Conservation (phyloP, 2,888 invertebrate species). For the Lampropteryx suffumata region DNA sequence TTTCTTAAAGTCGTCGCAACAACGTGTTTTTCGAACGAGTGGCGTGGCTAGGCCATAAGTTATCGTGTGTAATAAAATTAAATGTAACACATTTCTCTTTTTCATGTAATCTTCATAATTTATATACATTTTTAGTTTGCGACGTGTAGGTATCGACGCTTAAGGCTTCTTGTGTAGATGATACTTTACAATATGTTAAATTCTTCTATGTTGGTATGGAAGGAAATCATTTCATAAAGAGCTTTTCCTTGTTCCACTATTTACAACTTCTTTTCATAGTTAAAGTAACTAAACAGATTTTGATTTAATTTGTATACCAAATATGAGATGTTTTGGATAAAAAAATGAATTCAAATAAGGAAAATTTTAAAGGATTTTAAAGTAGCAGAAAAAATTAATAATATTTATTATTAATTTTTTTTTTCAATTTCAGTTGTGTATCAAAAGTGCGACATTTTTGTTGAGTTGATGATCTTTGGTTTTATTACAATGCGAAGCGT, state of each 20-base stretch:
- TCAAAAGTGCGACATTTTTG: no score
- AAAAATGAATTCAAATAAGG: no score
- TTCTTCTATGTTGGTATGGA: background rate
- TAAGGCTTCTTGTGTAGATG: constrained; percentile 42
- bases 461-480: no score
- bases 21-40: constrained; percentile 76
- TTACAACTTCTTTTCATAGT: background rate
- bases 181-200: constrained; percentile 7
- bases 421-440: no score
- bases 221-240: background rate
- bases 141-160: constrained; percentile 65
- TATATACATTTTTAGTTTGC: constrained; percentile 79
- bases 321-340: no score
- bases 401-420: no score
- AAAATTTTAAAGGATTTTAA: no score
- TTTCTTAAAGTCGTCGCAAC: constrained; percentile 32
- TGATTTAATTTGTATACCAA: background rate
- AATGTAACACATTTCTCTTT: constrained; percentile 83
- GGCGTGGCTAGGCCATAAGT: constrained; percentile 77
- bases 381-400: no score
- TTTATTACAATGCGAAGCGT: no score
- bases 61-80: constrained; percentile 82
- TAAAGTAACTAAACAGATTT: background rate
- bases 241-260: background rate
- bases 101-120: constrained; percentile 82